A percentile compares a stretch with the other conserved stretches of the same genome.
Conservation (phyloP, 2,888 invertebrate genomes). For the Colletes collaris region DNA sequence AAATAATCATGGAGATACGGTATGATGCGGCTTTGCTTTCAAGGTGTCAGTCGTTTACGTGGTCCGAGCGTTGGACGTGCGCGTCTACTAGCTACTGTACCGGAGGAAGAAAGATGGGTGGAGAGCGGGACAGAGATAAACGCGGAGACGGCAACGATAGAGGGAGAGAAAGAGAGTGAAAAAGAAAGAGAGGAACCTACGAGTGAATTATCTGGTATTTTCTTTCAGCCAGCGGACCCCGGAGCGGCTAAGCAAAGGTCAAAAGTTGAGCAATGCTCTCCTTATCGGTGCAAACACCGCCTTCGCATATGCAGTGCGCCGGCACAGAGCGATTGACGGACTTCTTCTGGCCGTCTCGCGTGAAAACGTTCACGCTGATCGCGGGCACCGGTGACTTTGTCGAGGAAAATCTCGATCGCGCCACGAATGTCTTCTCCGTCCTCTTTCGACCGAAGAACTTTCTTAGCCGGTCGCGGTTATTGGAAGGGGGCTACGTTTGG, state of each 20-base stretch:
- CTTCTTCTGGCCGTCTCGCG: conserved; percentile 19
- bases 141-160: neutral
- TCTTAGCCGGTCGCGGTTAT: no score
- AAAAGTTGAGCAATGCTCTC: conserved; percentile 76
- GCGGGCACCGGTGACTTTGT: neutral
- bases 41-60: conserved; percentile 37
- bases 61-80: conserved; percentile 7
- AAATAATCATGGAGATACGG: conserved; percentile 31
- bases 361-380: conserved; percentile 36
- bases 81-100: conserved; percentile 18
- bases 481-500: no score
- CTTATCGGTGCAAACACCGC: conserved; percentile 76
- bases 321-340: conserved; percentile 31
- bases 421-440: neutral
- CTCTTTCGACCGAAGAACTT: no score
- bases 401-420: conserved; percentile 10
- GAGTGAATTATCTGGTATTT: conserved; percentile 74
- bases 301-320: conserved; percentile 56
- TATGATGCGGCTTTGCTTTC: conserved; percentile 28
- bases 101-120: conserved; percentile 10
- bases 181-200: conserved; percentile 42
- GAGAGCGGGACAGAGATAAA: conserved; percentile 21
- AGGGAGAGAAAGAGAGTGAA: conserved; percentile 1
- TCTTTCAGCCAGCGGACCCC: conserved; percentile 68
- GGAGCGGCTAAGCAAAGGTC: conserved; percentile 77